Base-by-base conservation (phyloP, 1,140 invertebrate species). In the Megathymus violae region DNA sequence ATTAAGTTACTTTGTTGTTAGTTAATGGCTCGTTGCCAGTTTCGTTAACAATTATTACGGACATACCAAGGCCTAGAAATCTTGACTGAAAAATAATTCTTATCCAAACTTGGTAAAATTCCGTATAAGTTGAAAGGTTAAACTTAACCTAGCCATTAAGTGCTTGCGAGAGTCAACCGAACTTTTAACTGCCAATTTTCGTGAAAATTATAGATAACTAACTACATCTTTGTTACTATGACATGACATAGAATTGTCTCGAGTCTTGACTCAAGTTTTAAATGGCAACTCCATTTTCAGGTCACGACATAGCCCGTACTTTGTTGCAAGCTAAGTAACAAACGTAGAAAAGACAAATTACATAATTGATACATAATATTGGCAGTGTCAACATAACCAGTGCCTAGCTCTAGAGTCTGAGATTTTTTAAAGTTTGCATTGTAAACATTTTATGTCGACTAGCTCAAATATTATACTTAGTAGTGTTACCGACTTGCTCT, bases 401-500 rank as follows among this genome's bases (percentile, higher is more conserved):
- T 31, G 27, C 27, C 7, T 31, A 31, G 9, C 27, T 51, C 47
- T 62, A 48, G 15, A 62, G 47, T 62, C 40, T 13, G 14, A 16
- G n/a, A 16, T 31, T 58, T 41, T 17, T 48, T 11, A 34, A n/a
- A 7, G 43, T 31, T 31, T 10, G 11, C 14, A 47, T 2, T 41
- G 11, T 38, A 13, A 22, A 64, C 17, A 14, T 15, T 11, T 13
- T 48, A 6, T 79, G 70, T 31, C 27, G 27, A 7, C 27, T 31
- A 4, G 27, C 9, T 7, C 27, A 31, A 31, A 31, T 22, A 22
- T 22, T 31, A 31, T 31, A 4, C 27, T 31, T 31, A 7, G 27
- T 31, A 9, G 4, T 31, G n/a, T n/a, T n/a, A n/a, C n/a, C n/a
- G n/a, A 31, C 4, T 31, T 7, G 27, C 7, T 1, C 27, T 31